These are phyloP conservation scores for Typhlichthys eigenmanni DNA, from an alignment of 2,797 vertebrate genomes.

Conservation along the genomic window DNA sequence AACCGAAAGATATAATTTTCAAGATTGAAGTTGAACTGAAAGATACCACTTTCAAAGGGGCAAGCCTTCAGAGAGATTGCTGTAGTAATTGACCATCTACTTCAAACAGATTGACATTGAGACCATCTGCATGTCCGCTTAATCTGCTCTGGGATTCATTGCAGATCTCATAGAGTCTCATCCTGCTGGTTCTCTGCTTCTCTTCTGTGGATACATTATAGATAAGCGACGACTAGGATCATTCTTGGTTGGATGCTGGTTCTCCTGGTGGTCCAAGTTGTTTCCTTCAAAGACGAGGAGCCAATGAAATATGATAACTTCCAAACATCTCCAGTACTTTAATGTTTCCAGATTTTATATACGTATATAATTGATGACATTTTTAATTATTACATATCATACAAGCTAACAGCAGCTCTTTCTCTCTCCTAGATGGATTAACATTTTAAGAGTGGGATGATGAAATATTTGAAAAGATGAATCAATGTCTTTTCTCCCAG, in stretches of 20 bases:
- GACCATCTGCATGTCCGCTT: conserved; percentile 37
- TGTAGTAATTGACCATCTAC: conserved; percentile 59
- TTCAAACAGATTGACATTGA: conserved; percentile 39
- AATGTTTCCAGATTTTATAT: no score
- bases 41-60: conserved; percentile 68
- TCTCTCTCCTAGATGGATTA: no score
- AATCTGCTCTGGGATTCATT: conserved; percentile 27
- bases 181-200: conserved; percentile 4
- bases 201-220: conserved; percentile 14
- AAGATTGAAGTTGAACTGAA: conserved; percentile 60
- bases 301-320: neutral
- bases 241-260: neutral
- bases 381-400: no score
- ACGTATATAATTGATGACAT: no score
- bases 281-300: neutral
- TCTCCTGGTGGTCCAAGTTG: neutral
- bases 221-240: neutral
- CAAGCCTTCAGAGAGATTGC: conserved; percentile 63
- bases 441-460: no score
- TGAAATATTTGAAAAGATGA: no score
- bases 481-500: no score
- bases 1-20: conserved; percentile 50
- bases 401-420: no score
- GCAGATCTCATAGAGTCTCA: conserved; percentile 10
- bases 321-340: no score